Base-by-base conservation (phyloP, 2,113 vertebrate species). In the Anthoscopus minutus region DNA sequence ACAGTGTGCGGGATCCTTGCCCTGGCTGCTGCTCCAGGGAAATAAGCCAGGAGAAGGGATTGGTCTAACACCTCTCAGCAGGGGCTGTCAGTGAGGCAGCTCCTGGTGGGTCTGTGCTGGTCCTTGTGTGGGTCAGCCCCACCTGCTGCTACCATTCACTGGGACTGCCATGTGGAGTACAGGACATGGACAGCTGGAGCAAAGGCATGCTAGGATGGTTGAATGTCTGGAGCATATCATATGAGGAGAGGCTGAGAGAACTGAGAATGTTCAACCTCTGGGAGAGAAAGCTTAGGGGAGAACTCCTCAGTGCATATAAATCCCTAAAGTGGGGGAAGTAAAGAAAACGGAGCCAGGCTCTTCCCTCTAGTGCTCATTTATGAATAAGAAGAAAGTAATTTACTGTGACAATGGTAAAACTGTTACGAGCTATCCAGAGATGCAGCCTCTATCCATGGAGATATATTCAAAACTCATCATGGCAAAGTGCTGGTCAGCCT, bases 141-240 rank as follows among this genome's bases (percentile, higher is more conserved):
- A 7, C 12, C 11, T 20, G 42, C n/a, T n/a, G 25, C 27, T 78
- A 2, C 31, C 28, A 4, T 5, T 1, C 1, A 0, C 37, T 69
- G 54, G 23, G 15, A 42, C 23, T 62, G 44, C 28, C 45, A 10
- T 27, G 35, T 30, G 40, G 37, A 78, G 21, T 31, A 7, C 9
- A 8, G 15, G 38, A 54, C n/a, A 17, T 0, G 1, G 35, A 31
- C 38, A 8, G 47, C 11, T n/a, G 72, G 42, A 33, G 5, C 23
- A 86, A 67, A 67, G 15, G 28, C n/a, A 30, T 1, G 3, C 6
- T 42, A 7, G 38, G 15, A 8, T 40, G 27, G 2, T 44, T n/a
- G 22, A 57, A 31, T 35, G 38, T 54, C 33, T 47, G 27, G 14
- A 81, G 31, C 11, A 31, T 28, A 9, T 88, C 25, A 1, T 33